A percentile compares a stretch with the other conserved stretches of the same genome.
These are phyloP conservation scores for Malurus alboscapulatus DNA, from an alignment of 2,113 vertebrate genomes.

Conservation along the genomic window DNA sequence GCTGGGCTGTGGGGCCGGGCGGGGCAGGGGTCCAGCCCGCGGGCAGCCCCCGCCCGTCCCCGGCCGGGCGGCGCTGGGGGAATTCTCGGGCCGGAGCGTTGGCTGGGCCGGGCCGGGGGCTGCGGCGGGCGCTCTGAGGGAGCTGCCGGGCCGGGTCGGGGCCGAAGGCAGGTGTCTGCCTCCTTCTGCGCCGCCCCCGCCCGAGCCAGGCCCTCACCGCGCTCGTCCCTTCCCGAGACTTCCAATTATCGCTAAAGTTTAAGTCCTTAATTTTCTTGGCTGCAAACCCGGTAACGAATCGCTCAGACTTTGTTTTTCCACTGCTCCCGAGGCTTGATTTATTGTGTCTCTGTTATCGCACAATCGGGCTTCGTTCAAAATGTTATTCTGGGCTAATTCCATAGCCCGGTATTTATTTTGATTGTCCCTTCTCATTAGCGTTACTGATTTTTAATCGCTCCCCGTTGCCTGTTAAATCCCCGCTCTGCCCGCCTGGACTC, in stretches of 20 bases:
- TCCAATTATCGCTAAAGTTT: background rate
- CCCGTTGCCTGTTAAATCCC: background rate
- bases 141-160: background rate
- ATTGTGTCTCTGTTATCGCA: constrained; percentile 45
- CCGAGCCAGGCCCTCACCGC: background rate
- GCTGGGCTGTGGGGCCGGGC: background rate
- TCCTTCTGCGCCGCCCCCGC: too few relatives aligned
- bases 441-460: background rate
- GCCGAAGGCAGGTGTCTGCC: background rate
- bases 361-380: background rate
- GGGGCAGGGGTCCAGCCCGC: background rate
- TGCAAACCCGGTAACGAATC: background rate
- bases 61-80: background rate
- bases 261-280: constrained; percentile 36
- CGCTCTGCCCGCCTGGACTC: background rate
- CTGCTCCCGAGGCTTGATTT: constrained; percentile 40
- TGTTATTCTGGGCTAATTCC: constrained; percentile 35
- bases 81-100: background rate
- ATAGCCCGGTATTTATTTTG: constrained; percentile 30
- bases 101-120: background rate
- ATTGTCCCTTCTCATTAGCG: constrained; percentile 49
- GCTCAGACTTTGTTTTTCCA: constrained; percentile 14
- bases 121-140: background rate
- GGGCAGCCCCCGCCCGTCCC: background rate
- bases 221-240: background rate